These are phyloP conservation scores for Microcaecilia unicolor DNA, from an alignment of 2,797 vertebrate species.

Conservation along the genomic window DNA sequence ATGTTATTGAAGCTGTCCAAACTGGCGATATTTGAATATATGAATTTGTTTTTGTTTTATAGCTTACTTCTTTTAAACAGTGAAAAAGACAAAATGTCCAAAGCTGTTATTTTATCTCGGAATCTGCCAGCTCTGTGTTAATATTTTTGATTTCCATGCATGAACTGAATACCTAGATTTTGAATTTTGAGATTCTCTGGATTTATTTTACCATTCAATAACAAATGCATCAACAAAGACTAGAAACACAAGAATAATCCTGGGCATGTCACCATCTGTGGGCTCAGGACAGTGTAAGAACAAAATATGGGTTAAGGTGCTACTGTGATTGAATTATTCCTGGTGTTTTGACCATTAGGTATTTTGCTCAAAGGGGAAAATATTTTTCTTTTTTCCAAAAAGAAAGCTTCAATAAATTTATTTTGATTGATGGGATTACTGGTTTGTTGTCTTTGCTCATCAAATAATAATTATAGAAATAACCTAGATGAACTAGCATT, in stretches of 20 bases:
- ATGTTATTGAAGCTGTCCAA: not conserved
- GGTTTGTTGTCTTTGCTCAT: no score
- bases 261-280: constrained; percentile 1
- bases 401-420: no score
- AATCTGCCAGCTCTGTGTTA: not conserved
- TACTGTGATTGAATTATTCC: not conserved
- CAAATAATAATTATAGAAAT: no score
- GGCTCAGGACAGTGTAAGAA: constrained; percentile 5
- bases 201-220: constrained; percentile 7
- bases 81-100: constrained; percentile 1
- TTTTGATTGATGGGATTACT: no score
- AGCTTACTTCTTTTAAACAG: not conserved
- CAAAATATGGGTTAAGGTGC: not conserved
- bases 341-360: not conserved
- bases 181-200: not conserved
- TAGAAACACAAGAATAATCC: constrained; percentile 24
- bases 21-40: not conserved
- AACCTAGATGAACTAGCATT: no score
- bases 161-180: not conserved
- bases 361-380: not conserved
- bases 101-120: not conserved
- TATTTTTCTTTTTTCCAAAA: not conserved
- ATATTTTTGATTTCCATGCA: not conserved
- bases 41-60: not conserved
- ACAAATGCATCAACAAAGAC: constrained; percentile 5